A percentile compares a stretch with the other conserved stretches of the same genome.
These are phyloP conservation scores for Rhinoderma darwinii DNA, from an alignment of 2,113 vertebrate genomes.

Conservation along the genomic window DNA sequence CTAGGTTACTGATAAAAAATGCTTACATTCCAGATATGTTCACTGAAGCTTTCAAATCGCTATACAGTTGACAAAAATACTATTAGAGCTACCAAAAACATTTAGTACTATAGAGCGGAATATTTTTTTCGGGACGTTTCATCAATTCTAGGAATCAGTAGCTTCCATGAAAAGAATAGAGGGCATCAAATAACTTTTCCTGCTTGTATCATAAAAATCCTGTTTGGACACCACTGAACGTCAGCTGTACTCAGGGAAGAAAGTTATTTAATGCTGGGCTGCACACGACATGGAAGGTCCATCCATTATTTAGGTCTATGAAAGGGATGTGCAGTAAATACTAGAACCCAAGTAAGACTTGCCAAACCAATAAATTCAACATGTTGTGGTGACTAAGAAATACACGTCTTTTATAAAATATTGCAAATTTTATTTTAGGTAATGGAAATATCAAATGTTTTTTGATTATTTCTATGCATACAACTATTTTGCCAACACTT, in stretches of 20 bases:
- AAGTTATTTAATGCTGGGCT: slow-evolving; percentile 62
- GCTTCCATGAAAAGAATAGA: slow-evolving; percentile 54
- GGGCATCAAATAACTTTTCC: slow-evolving; percentile 30
- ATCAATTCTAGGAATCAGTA: slow-evolving; percentile 62
- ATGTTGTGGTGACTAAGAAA: background rate
- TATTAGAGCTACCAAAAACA: slow-evolving; percentile 65
- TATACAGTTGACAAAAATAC: slow-evolving; percentile 66
- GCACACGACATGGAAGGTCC: slow-evolving; percentile 59
- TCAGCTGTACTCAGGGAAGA: slow-evolving; percentile 76
- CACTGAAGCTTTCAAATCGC: slow-evolving; percentile 68
- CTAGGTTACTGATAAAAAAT: slow-evolving; percentile 65
- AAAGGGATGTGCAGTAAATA: slow-evolving; percentile 60
- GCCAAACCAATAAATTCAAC: slow-evolving; percentile 62
- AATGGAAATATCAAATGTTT: slow-evolving; percentile 66
- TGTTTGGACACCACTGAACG: slow-evolving; percentile 65
- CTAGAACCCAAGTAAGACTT: slow-evolving; percentile 61
- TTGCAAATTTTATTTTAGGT: slow-evolving; percentile 58
- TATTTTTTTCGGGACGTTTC: slow-evolving; percentile 51
- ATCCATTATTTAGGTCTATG: slow-evolving; percentile 64
- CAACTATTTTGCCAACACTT: slow-evolving; percentile 49
- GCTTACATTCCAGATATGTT: slow-evolving; percentile 64
- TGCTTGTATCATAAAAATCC: slow-evolving; percentile 50
- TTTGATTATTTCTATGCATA: slow-evolving; percentile 63
- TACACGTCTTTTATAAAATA: slow-evolving; percentile 50
- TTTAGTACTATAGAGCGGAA: slow-evolving; percentile 56